Conservation (phyloP, 2,113 vertebrate genomes). For the Corapipo altera region DNA sequence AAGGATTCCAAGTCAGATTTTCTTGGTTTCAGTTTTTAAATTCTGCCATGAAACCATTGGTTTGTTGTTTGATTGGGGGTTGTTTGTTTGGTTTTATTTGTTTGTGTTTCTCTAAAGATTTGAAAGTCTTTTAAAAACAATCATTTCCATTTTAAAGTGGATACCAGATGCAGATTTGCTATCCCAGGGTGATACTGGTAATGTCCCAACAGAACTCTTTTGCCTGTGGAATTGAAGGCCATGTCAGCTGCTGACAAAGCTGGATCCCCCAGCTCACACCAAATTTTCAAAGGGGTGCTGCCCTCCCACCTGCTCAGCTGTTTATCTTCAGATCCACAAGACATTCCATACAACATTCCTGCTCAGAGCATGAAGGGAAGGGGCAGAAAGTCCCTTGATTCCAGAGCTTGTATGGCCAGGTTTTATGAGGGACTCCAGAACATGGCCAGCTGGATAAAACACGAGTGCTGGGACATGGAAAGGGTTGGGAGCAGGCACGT, state of each 20-base stretch:
- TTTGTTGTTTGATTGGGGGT: background rate
- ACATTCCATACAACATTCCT: background rate
- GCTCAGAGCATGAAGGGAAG: background rate
- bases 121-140: background rate
- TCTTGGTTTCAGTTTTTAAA: background rate
- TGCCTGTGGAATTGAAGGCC: background rate
- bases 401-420: background rate
- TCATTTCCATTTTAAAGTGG: background rate
- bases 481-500: background rate
- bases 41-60: background rate
- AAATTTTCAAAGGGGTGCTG: background rate
- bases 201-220: background rate
- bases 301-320: background rate
- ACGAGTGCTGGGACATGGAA: background rate
- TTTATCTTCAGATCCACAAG: background rate
- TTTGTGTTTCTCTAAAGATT: background rate
- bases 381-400: background rate
- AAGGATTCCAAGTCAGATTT: background rate
- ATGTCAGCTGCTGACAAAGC: background rate
- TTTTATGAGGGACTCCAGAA: background rate
- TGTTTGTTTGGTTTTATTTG: background rate
- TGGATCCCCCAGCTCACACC: background rate
- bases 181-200: background rate
- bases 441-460: background rate
- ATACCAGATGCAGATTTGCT: background rate